Conservation (phyloP, 2,113 vertebrate species). For the Corynorhinus townsendii region DNA sequence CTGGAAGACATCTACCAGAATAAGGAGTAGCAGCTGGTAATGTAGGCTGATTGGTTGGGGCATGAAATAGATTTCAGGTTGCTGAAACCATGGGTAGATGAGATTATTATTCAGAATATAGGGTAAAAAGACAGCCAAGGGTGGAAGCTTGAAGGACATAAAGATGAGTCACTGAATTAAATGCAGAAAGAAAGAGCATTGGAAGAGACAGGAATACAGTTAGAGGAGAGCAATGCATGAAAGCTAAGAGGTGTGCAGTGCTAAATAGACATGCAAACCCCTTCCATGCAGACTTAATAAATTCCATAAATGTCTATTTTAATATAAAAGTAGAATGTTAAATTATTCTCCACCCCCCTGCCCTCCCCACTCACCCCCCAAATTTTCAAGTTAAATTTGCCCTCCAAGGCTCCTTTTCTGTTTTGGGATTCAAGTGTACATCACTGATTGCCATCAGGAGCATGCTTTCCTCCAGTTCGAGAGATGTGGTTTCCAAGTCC, state of each 20-base stretch:
- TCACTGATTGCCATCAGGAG: neutral
- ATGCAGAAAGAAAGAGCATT: neutral
- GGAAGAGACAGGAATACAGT: neutral
- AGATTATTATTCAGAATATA: neutral
- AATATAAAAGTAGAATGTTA: neutral
- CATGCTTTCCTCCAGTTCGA: neutral
- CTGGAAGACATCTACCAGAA: neutral
- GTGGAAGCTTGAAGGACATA: neutral
- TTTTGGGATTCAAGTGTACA: neutral
- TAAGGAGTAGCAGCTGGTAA: neutral
- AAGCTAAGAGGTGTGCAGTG: neutral
- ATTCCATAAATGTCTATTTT: neutral
- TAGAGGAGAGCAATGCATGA: neutral
- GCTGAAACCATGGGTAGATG: neutral
- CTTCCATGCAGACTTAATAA: neutral
- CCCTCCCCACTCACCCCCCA: neutral
- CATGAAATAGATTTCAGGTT: neutral
- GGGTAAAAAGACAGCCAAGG: neutral
- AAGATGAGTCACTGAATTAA: conserved; percentile 31
- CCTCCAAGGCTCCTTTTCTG: neutral
- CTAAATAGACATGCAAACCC: neutral
- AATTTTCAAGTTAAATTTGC: neutral
- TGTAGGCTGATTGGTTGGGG: neutral
- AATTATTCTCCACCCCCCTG: neutral
- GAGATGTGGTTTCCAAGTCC: neutral